Evolutionary conservation across 1,140 invertebrate genomes (phyloP).

Genomic region (Cydia amplana): DNA sequence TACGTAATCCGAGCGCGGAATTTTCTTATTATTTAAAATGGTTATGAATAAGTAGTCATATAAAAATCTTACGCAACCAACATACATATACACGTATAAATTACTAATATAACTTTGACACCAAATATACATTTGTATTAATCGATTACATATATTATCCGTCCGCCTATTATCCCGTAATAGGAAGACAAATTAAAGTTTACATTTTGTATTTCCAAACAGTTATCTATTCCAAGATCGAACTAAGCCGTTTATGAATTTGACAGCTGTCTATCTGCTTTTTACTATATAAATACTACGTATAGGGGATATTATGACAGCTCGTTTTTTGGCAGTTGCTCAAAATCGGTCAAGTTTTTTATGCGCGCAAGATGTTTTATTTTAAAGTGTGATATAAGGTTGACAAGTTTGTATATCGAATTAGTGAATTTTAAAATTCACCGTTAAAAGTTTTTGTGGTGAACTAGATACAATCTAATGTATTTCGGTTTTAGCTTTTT

Average conservation of each 20-base stretch:
- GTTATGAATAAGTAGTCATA: too few relatives aligned
- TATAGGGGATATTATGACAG: conserved; percentile 6
- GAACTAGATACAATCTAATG: too few relatives aligned
- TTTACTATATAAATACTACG: not conserved
- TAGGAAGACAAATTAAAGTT: conserved; percentile 43
- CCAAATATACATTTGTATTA: not conserved
- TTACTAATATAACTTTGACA: conserved; percentile 18
- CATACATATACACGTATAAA: not conserved
- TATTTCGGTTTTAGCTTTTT: too few relatives aligned
- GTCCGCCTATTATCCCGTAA: conserved; percentile 32
- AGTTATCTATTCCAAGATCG: conserved; percentile 46
- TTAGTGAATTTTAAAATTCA: not conserved
- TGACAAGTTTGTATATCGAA: not conserved
- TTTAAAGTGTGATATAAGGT: not conserved
- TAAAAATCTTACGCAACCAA: not conserved
- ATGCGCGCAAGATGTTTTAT: not conserved
- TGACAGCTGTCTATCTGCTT: not conserved
- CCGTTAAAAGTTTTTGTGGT: too few relatives aligned
- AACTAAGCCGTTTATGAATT: conserved; percentile 43
- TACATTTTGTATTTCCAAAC: conserved; percentile 44
- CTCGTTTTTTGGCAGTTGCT: conserved; percentile 4
- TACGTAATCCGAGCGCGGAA: too few relatives aligned
- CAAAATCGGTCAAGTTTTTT: conserved; percentile 1
- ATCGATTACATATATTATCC: conserved; percentile 20
- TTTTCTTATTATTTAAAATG: conserved; percentile 11